Evolutionary conservation across 2,797 vertebrate genomes (phyloP), one percentile per base, ranked within the genome.

Genomic region (Aldrovandia affinis): DNA sequence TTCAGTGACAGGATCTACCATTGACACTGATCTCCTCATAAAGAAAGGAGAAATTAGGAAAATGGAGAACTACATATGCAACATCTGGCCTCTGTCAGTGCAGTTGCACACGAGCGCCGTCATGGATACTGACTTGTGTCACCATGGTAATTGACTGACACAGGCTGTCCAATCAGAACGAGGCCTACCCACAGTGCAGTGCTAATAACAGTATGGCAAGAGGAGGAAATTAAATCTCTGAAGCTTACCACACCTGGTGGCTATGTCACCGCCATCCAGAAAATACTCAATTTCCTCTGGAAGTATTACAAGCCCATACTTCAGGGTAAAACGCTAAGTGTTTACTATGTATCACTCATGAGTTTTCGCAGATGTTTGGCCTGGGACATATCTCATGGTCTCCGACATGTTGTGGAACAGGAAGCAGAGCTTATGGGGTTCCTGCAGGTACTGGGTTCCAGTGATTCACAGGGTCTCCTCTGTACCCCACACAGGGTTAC

Each of bases 1-100:
- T 89, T 86, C 68, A 82, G 47, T 86, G 85, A 90, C 90, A 92
- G 86, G 3, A 88, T 86, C 86, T 88, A 47, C 88, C 91, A 93
- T 92, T 94, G 91, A 94, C 91, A 93, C 85, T 88, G 83, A 92
- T 92, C 88, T 89, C 88, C 77, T 80, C 42, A 44, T 14, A 75
- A 20, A 36, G 28, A 70, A 33, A 52, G 10, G 50, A 54, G 77
- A 54, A 44, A 83, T 52, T 20, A 77, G 47, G 61, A 30, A 18
- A 68, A 68, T 73, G 78, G 47, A 82, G 25, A 77, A 39, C 68
- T 28, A 78, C 18, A 20, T 79, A 85, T 25, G 78, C 86, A 88
- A 88, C 90, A 92, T 92, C 88, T 92, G 90, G 91, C 85, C 47
- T 75, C 81, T 83, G 44, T 87, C 61, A 61, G 52, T 79, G 81